These are phyloP conservation scores for Sphaeridia pumilis DNA, from an alignment of 2,888 invertebrate species.

Conservation along the genomic window DNA sequence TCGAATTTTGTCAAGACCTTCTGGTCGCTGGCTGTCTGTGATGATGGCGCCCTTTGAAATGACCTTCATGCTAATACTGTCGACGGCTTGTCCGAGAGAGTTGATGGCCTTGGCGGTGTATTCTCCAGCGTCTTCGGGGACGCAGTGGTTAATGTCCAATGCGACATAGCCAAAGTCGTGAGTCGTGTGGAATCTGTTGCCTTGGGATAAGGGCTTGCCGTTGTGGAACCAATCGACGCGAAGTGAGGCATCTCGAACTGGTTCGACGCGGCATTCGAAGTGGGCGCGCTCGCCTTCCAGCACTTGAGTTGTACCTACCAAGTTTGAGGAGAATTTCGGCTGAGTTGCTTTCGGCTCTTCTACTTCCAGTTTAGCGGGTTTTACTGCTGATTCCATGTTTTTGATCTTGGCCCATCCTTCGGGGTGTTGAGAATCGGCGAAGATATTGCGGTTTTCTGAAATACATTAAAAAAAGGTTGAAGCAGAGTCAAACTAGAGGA, in stretches of 20 bases:
- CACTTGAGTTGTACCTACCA: slow-evolving; percentile 71
- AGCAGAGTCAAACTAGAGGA: no score
- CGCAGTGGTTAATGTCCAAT: slow-evolving; percentile 83
- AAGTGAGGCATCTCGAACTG: slow-evolving; percentile 60
- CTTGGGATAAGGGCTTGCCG: slow-evolving; percentile 79
- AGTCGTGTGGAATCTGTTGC: slow-evolving; percentile 69
- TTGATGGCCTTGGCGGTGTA: slow-evolving; percentile 89
- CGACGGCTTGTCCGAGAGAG: slow-evolving; percentile 76
- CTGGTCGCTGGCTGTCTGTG: slow-evolving; percentile 83
- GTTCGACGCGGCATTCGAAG: slow-evolving; percentile 56
- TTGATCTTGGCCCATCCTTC: slow-evolving; percentile 82
- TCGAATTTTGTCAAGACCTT: slow-evolving; percentile 81
- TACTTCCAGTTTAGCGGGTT: slow-evolving; percentile 63
- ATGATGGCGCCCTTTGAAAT: slow-evolving; percentile 59
- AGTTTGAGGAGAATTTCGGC: slow-evolving; percentile 73
- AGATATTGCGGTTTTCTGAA: slow-evolving; percentile 44
- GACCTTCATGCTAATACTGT: slow-evolving; percentile 68
- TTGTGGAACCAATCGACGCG: slow-evolving; percentile 81
- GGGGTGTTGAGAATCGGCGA: slow-evolving; percentile 82
- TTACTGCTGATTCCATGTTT: slow-evolving; percentile 77
- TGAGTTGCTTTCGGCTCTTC: slow-evolving; percentile 60
- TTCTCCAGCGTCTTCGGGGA: slow-evolving; percentile 90
- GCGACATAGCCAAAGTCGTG: slow-evolving; percentile 97
- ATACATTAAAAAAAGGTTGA: no score
- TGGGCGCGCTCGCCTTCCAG: slow-evolving; percentile 88